Conservation (phyloP, 2,113 vertebrate genomes). For the Malaclemys terrapin region DNA sequence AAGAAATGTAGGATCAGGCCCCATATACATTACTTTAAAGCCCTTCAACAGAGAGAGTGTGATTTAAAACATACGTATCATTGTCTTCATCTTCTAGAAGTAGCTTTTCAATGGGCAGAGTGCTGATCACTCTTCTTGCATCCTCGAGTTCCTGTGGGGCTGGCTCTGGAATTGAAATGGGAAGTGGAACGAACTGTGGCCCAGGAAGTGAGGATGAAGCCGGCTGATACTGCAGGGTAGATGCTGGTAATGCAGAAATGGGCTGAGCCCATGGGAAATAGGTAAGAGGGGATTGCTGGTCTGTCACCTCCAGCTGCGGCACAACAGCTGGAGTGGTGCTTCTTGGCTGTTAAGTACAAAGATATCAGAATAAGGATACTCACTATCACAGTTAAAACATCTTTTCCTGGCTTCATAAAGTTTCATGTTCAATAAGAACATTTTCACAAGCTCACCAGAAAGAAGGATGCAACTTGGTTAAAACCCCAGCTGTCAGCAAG, state of each 20-base stretch:
- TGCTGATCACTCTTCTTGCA: slow-evolving; percentile 74
- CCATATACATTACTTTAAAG: slow-evolving; percentile 65
- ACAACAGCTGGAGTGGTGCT: slow-evolving; percentile 72
- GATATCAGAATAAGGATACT: not conserved
- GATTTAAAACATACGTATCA: slow-evolving; percentile 83
- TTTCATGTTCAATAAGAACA: accelerated
- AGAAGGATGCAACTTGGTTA: not conserved
- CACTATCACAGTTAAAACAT: not conserved
- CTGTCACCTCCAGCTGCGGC: slow-evolving; percentile 86
- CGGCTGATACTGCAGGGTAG: slow-evolving; percentile 85
- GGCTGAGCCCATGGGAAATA: slow-evolving; percentile 94
- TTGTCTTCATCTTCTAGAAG: slow-evolving; percentile 85
- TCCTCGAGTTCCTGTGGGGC: slow-evolving; percentile 84
- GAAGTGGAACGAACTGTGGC: slow-evolving; percentile 86
- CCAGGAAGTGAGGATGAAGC: slow-evolving; percentile 79
- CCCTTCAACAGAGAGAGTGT: slow-evolving; percentile 84
- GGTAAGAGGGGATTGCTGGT: slow-evolving; percentile 84
- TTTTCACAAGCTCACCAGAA: not conserved
- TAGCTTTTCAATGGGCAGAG: slow-evolving; percentile 90
- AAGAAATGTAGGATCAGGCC: not conserved
- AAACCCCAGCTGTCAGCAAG: not conserved
- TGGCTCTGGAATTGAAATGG: slow-evolving; percentile 85
- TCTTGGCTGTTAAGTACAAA: slow-evolving; percentile 80
- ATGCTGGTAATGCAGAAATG: slow-evolving; percentile 84
- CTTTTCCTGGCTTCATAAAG: not conserved